phyloP scores from a whole-genome alignment of 2,797 vertebrate genomes.

The Corythornis leucogaster region DNA sequence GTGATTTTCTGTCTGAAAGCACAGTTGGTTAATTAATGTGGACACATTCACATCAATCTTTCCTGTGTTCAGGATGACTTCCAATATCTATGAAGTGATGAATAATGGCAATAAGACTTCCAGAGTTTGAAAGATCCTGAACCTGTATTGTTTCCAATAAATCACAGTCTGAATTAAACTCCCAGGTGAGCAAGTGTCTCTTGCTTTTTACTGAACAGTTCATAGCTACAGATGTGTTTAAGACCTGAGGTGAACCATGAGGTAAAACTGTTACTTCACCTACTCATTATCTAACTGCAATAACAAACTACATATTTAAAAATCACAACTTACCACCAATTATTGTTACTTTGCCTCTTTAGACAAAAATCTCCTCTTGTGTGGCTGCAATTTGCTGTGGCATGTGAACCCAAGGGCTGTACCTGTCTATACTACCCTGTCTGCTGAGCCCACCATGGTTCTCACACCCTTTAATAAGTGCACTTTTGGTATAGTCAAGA shows the following conservation, averaged over 20 bases:
- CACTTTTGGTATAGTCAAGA: not conserved
- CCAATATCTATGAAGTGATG: not conserved
- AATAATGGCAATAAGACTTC: not conserved
- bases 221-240: not conserved
- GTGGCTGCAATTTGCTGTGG: not conserved
- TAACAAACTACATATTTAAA: not conserved
- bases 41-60: not conserved
- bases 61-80: not conserved
- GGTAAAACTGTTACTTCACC: not conserved
- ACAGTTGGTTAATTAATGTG: not conserved
- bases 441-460: not conserved
- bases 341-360: not conserved
- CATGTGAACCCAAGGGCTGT: not conserved
- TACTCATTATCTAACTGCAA: not conserved
- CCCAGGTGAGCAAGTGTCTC: not conserved
- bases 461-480: not conserved
- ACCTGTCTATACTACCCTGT: no score
- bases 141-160: not conserved
- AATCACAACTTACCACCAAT: not conserved
- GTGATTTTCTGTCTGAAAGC: not conserved
- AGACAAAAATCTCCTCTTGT: not conserved
- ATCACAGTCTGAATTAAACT: not conserved
- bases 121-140: not conserved
- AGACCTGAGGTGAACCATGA: not conserved
- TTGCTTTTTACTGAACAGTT: not conserved